Percentiles rank a stretch among this genome's conserved stretches.
Evolutionary conservation across 37 sponge, comb jelly and placozoan genomes (phyloP).

Genomic region (Bolinopsis microptera): DNA sequence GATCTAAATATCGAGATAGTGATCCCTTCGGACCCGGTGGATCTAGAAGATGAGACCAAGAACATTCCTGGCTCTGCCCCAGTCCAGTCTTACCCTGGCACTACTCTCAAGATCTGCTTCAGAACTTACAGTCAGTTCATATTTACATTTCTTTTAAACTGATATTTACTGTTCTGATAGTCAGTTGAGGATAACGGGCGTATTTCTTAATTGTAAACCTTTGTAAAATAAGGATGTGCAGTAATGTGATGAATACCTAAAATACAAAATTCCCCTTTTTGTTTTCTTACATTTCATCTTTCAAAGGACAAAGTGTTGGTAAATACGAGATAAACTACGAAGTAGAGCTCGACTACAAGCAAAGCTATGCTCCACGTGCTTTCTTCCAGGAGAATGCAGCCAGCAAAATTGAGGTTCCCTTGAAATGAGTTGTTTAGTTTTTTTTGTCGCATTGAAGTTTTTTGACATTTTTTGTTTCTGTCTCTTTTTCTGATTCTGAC

Average conservation of each 20-base stretch:
- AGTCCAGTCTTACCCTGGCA: background rate
- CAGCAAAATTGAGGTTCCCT: background rate
- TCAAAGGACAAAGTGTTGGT: background rate
- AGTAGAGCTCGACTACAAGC: constrained; percentile 29
- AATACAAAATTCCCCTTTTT: no score
- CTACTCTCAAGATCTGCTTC: constrained; percentile 55
- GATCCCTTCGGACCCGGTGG: constrained; percentile 15
- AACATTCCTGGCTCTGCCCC: background rate
- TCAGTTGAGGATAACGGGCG: no score
- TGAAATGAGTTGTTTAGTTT: no score
- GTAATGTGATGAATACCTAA: no score
- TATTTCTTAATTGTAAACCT: no score
- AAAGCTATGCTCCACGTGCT: constrained; percentile 40
- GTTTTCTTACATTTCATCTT: no score
- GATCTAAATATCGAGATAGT: constrained; percentile 43
- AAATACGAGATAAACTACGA: background rate
- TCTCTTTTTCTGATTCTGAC: no score
- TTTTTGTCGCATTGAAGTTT: no score
- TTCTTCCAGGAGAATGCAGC: constrained; percentile 35
- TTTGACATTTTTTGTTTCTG: no score
- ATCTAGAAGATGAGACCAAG: background rate
- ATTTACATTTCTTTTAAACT: no score
- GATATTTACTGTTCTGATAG: no score
- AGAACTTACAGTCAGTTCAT: background rate
- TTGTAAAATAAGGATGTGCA: no score